Conservation (phyloP, 2,797 vertebrate species). For the Zenarchopterus dispar region DNA sequence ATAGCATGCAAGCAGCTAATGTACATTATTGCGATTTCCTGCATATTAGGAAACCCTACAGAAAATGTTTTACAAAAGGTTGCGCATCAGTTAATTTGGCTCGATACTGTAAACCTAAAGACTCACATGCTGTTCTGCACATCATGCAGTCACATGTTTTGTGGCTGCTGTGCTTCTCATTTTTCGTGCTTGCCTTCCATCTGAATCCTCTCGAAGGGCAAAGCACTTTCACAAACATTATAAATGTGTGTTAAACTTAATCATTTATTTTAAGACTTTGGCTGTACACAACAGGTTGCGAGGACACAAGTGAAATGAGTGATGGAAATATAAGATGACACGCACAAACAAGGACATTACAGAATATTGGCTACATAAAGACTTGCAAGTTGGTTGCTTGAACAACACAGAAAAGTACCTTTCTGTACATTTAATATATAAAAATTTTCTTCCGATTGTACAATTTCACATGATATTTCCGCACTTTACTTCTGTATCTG, state of each 20-base stretch:
- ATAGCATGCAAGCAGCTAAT: constrained; percentile 51
- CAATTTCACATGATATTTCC: constrained; percentile 27
- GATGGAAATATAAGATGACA: constrained; percentile 60
- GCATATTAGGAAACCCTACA: background rate
- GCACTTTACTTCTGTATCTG: constrained; percentile 7
- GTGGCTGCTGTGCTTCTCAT: constrained; percentile 6
- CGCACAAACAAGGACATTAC: constrained; percentile 39
- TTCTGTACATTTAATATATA: constrained; percentile 36
- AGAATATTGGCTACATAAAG: constrained; percentile 60
- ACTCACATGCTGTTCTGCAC: background rate
- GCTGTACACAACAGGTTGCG: constrained; percentile 28
- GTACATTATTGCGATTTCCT: constrained; percentile 36
- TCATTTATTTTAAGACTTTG: constrained; percentile 40
- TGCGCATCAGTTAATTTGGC: constrained; percentile 18
- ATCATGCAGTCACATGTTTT: background rate
- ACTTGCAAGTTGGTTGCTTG: constrained; percentile 44
- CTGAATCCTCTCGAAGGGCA: constrained; percentile 4
- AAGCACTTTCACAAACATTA: constrained; percentile 8
- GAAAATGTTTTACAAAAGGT: constrained; percentile 18
- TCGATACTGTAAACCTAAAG: constrained; percentile 23
- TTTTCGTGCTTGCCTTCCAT: constrained; percentile 2
- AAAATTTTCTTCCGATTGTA: constrained; percentile 24
- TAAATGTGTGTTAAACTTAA: constrained; percentile 36
- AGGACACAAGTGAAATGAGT: constrained; percentile 60
- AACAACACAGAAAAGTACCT: constrained; percentile 40